Evolutionary conservation across 2,888 invertebrate species (phyloP).

Genomic region (Microchrysa polita): DNA sequence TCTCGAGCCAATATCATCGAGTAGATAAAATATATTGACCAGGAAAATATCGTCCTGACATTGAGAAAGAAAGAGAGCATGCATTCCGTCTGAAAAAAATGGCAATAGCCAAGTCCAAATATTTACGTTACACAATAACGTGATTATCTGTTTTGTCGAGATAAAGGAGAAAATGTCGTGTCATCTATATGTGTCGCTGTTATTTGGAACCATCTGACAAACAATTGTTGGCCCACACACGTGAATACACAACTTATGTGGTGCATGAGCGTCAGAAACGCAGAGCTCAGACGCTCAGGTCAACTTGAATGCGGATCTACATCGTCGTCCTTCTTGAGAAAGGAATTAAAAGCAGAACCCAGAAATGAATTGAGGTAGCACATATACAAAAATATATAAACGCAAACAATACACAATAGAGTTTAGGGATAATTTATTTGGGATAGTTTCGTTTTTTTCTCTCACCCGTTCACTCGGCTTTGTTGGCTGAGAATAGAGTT

Average conservation of each 20-base stretch:
- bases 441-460: neutral
- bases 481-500: neutral
- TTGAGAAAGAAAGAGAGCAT: neutral
- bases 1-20: neutral
- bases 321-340: slow-evolving; percentile 29
- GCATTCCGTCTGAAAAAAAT: slow-evolving; percentile 18
- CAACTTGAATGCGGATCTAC: slow-evolving; percentile 11
- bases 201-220: neutral
- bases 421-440: slow-evolving; percentile 4
- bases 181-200: neutral
- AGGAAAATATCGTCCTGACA: neutral
- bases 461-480: too few relatives aligned
- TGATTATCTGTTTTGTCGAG: slow-evolving; percentile 32
- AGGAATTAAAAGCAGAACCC: slow-evolving; percentile 39
- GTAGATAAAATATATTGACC: neutral
- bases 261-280: neutral
- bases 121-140: slow-evolving; percentile 35
- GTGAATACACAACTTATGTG: too few relatives aligned
- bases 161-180: slow-evolving; percentile 41
- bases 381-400: neutral
- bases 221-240: slow-evolving; percentile 11
- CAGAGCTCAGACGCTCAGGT: neutral
- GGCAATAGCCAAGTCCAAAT: slow-evolving; percentile 38
- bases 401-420: slow-evolving; percentile 2
- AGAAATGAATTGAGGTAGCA: neutral